Evolutionary conservation across 2,797 vertebrate genomes (phyloP).

Genomic region (Rhincodon typus): DNA sequence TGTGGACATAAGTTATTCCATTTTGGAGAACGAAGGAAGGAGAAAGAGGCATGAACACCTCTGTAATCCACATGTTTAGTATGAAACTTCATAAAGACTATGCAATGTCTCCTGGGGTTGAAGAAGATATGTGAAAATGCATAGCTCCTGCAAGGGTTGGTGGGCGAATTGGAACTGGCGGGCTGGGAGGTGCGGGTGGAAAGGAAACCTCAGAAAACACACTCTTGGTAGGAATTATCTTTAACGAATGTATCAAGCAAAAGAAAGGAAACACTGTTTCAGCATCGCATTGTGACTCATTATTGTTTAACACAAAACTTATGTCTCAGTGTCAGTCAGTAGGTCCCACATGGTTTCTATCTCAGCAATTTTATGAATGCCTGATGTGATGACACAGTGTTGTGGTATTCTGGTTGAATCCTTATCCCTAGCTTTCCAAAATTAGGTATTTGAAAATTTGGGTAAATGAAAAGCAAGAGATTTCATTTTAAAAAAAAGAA

Average conservation of each 20-base stretch:
- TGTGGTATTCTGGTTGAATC: background rate
- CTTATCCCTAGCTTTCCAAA: background rate
- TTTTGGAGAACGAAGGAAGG: background rate
- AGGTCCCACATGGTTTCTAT: background rate
- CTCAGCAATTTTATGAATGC: background rate
- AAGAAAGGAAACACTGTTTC: background rate
- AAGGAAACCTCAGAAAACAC: background rate
- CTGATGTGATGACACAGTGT: background rate
- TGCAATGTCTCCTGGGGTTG: background rate
- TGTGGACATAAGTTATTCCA: background rate
- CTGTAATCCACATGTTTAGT: no score
- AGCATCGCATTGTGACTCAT: background rate
- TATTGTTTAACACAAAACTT: background rate
- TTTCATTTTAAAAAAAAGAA: background rate
- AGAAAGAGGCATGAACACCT: background rate
- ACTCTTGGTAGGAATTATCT: background rate
- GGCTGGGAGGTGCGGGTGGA: background rate
- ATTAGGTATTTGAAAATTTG: background rate
- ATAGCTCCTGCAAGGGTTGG: background rate
- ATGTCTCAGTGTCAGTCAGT: background rate
- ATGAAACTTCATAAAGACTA: background rate
- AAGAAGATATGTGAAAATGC: background rate
- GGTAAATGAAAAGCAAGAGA: background rate
- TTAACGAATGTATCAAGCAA: background rate
- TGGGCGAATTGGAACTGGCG: no score